A percentile compares a stretch with the other conserved stretches of the same genome.
phyloP scores from a whole-genome alignment of 1,140 invertebrate species.

The Melanaphis sacchari region DNA sequence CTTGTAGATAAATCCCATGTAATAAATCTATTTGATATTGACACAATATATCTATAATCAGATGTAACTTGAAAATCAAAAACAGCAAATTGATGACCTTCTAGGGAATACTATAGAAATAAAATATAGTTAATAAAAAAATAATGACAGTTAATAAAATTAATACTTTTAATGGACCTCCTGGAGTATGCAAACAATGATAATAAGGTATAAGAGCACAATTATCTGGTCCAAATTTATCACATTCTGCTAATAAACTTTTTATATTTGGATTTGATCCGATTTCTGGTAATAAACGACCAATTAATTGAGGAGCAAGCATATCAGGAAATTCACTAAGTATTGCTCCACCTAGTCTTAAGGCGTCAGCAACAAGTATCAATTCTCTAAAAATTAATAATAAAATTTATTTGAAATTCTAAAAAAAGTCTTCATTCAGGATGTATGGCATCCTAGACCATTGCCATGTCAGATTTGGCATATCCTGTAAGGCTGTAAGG shows the following conservation, averaged over 20 bases:
- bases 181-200: constrained; percentile 96
- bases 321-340: constrained; percentile 91
- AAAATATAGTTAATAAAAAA: constrained; percentile 37
- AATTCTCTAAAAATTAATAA: constrained; percentile 73
- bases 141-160: not conserved
- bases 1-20: constrained; percentile 96
- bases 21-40: constrained; percentile 96
- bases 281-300: constrained; percentile 91
- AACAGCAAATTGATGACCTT: constrained; percentile 97
- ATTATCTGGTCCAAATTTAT: constrained; percentile 82
- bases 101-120: constrained; percentile 85
- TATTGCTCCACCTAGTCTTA: constrained; percentile 90
- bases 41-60: constrained; percentile 92
- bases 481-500: constrained; percentile 37
- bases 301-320: constrained; percentile 93
- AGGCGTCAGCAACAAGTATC: constrained; percentile 91
- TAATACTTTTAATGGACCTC: constrained; percentile 89
- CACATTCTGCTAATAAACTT: constrained; percentile 88
- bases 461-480: constrained; percentile 49
- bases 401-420: not conserved
- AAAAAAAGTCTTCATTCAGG: not conserved
- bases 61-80: constrained; percentile 92
- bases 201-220: constrained; percentile 91
- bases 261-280: constrained; percentile 82
- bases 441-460: constrained; percentile 39